A percentile compares a stretch with the other conserved stretches of the same genome.
phyloP scores from a whole-genome alignment of 2,888 invertebrate species.

The Trissolcus brochymenae region DNA sequence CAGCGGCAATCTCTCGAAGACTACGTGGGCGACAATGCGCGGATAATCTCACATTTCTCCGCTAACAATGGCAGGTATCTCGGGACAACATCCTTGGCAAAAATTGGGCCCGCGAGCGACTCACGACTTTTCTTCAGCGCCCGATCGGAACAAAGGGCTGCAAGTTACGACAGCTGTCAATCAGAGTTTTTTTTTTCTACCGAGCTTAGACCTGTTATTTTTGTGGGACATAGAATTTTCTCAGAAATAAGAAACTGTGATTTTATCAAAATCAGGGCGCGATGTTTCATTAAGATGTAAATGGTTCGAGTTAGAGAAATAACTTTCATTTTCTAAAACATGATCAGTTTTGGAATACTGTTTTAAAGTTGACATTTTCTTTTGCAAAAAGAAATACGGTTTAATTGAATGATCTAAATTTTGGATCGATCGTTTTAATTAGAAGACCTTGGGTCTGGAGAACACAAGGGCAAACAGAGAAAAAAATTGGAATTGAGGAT shows the following conservation, averaged over 20 bases:
- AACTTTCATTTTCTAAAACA: not conserved
- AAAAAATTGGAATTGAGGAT: conserved; percentile 36
- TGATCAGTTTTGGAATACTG: too few relatives aligned
- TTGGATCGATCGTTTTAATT: not conserved
- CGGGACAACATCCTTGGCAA: conserved; percentile 18
- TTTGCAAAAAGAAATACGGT: too few relatives aligned
- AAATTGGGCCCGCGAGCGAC: conserved; percentile 48
- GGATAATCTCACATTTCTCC: conserved; percentile 64
- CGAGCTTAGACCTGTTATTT: conserved; percentile 47
- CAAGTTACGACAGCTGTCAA: conserved; percentile 62
- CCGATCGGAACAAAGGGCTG: conserved; percentile 50
- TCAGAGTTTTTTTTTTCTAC: conserved; percentile 40
- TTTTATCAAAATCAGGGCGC: conserved; percentile 25
- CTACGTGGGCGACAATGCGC: conserved; percentile 61
- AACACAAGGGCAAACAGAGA: not conserved
- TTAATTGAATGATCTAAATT: not conserved
- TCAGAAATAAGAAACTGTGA: conserved; percentile 23
- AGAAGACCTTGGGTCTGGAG: not conserved
- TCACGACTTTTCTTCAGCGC: conserved; percentile 36
- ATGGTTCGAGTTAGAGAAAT: not conserved
- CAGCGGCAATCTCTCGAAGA: conserved; percentile 41
- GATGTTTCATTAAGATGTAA: not conserved
- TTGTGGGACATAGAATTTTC: conserved; percentile 29
- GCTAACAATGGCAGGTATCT: conserved; percentile 56
- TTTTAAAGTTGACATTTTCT: too few relatives aligned